Percentiles rank a stretch among this genome's conserved stretches.
Evolutionary conservation across 2,888 invertebrate species (phyloP).

Genomic region (Melanophora roralis): DNA sequence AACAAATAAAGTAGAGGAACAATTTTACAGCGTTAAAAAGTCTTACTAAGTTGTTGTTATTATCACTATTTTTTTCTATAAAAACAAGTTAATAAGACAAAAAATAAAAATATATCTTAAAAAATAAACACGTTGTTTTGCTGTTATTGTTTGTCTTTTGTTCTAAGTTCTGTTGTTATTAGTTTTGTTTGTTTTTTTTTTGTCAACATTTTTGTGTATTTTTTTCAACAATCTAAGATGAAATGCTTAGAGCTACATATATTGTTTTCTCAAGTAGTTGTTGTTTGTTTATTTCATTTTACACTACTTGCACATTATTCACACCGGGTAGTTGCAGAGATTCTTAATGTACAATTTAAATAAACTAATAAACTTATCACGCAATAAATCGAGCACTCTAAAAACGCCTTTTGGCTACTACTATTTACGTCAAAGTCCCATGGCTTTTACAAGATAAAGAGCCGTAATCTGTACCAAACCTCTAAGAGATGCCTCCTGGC

Average conservation of each 20-base stretch:
- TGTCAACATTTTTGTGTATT: neutral
- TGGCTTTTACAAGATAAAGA: no score
- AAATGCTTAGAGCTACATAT: neutral
- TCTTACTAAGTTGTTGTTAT: neutral
- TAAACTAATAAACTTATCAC: no score
- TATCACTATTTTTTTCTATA: neutral
- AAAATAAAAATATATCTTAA: neutral
- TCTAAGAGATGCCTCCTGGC: no score
- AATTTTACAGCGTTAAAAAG: neutral
- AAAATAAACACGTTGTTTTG: neutral
- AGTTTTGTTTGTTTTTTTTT: neutral
- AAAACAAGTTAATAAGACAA: neutral
- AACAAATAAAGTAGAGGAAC: neutral
- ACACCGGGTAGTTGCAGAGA: neutral
- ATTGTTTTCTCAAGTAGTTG: neutral
- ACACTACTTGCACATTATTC: neutral
- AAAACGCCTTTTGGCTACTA: no score
- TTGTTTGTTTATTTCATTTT: neutral
- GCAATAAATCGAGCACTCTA: no score
- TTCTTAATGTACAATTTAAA: no score
- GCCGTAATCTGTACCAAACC: no score
- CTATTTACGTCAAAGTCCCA: no score
- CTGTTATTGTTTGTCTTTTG: neutral
- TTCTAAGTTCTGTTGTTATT: neutral
- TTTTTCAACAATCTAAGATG: neutral